Conservation (phyloP, 2,888 invertebrate genomes). For the Clitarchus hookeri region DNA sequence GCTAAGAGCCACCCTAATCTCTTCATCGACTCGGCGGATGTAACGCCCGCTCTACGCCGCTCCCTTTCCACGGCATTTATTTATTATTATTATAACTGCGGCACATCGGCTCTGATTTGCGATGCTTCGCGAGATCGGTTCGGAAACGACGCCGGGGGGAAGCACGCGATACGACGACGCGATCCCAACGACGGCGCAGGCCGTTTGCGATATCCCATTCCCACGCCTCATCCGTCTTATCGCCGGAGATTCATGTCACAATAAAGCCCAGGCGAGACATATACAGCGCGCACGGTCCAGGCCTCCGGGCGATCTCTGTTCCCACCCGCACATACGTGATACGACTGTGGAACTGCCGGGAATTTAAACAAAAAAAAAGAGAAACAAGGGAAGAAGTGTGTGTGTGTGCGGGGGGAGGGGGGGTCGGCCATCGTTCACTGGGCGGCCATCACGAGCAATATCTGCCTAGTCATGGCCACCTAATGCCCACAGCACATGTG, state of each 20-base stretch:
- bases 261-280: not conserved
- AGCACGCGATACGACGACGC: too few relatives aligned
- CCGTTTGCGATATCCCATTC: not conserved
- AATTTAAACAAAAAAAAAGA: not conserved
- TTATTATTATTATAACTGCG: too few relatives aligned
- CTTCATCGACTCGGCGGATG: too few relatives aligned
- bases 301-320: not conserved
- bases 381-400: not conserved
- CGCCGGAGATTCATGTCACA: not conserved
- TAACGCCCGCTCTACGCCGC: too few relatives aligned
- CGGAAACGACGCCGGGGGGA: too few relatives aligned
- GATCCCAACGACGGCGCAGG: too few relatives aligned
- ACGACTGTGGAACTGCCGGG: not conserved
- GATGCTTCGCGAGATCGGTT: too few relatives aligned
- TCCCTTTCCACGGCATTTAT: too few relatives aligned
- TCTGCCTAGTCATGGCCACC: conserved; percentile 27
- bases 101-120: too few relatives aligned
- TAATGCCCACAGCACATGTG: conserved; percentile 21
- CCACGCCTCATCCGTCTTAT: not conserved
- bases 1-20: too few relatives aligned
- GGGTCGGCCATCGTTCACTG: not conserved
- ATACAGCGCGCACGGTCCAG: not conserved
- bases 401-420: too few relatives aligned
- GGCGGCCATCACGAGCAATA: conserved; percentile 19
- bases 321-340: not conserved